Base-by-base conservation (phyloP, 2,113 vertebrate species). In the Paedocypris sp. region DNA sequence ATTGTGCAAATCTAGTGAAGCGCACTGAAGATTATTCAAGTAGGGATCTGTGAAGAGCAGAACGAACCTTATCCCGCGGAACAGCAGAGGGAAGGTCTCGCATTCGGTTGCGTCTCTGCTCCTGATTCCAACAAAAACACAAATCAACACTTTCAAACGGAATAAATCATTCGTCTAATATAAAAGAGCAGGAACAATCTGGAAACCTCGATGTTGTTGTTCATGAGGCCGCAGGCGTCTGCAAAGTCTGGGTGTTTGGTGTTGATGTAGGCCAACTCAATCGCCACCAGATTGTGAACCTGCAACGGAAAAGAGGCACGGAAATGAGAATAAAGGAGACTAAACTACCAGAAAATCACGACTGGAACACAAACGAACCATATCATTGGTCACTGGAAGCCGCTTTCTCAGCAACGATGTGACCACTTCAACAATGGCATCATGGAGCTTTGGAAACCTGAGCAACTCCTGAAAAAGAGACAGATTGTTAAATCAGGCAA, bases 241-340 rank as follows among this genome's bases (percentile, higher is more conserved):
- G 93, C 92, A n/a, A 98, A 99, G 80, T 99, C 95, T 0, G 95
- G 95, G 71, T 99, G 95, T 62, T 99, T 99, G 49, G 95, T 99
- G 76, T 99, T 99, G 82, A 99, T 99, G 51, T 99, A 99, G 4
- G 95, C 93, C 71, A 99, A 72, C 70, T 99, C 95, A 59, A 99
- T 99, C 18, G 92, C 95, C 60, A 99, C 95, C 70, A 99, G 81
- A 70, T 99, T 99, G 79, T 99, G 95, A 57, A 99, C 95, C 95
- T 99, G 70, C 2, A 70, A 50, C n/a, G 57, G 3, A 61, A 54
- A 12, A 12, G 2, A 58, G 6, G 22, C 3, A 11, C 4, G 1
- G 6, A 49, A 16, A 23, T 4, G 22, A 11, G 1, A 18, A 3
- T 2, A 1, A 35, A 1, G 38, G 22, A 2, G 23, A 5, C 10